These are phyloP conservation scores for Sitta carolinensis DNA, from an alignment of 2,797 vertebrate genomes.

Conservation along the genomic window DNA sequence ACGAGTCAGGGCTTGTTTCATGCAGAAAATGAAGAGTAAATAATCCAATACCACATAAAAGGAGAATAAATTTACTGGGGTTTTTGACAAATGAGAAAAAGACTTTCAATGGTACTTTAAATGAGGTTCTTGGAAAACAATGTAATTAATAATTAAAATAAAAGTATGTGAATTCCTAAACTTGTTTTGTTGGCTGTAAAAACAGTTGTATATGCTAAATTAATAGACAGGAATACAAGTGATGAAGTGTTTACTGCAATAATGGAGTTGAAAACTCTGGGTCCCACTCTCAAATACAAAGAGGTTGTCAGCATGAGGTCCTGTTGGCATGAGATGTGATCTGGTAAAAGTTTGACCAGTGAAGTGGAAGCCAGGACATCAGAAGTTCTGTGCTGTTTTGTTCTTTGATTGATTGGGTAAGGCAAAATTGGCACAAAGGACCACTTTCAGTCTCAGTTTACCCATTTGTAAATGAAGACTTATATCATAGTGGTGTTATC, in stretches of 20 bases:
- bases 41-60: constrained; percentile 54
- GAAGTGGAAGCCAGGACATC: constrained; percentile 51
- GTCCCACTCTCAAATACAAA: constrained; percentile 25
- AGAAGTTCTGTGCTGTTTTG: constrained; percentile 29
- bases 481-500: constrained; percentile 8
- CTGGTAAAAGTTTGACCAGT: constrained; percentile 53
- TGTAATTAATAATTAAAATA: constrained; percentile 36
- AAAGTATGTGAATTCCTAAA: constrained; percentile 20
- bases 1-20: constrained; percentile 40
- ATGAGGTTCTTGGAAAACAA: constrained; percentile 30
- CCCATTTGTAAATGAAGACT: background rate
- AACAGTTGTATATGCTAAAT: constrained; percentile 39
- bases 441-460: constrained; percentile 22
- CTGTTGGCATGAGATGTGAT: constrained; percentile 1
- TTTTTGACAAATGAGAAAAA: constrained; percentile 49
- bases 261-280: background rate
- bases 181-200: constrained; percentile 38
- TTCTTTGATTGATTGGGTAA: constrained; percentile 31
- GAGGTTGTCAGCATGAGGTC: constrained; percentile 30
- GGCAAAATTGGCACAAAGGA: constrained; percentile 25
- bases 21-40: constrained; percentile 41
- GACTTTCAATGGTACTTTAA: constrained; percentile 32
- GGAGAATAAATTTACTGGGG: constrained; percentile 13
- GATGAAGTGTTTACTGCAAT: constrained; percentile 22
- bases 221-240: background rate